Percentiles rank a stretch among this genome's conserved stretches.
phyloP scores from a whole-genome alignment of 37 sponge, comb jelly and placozoan genomes.

The Ianthella basta region DNA sequence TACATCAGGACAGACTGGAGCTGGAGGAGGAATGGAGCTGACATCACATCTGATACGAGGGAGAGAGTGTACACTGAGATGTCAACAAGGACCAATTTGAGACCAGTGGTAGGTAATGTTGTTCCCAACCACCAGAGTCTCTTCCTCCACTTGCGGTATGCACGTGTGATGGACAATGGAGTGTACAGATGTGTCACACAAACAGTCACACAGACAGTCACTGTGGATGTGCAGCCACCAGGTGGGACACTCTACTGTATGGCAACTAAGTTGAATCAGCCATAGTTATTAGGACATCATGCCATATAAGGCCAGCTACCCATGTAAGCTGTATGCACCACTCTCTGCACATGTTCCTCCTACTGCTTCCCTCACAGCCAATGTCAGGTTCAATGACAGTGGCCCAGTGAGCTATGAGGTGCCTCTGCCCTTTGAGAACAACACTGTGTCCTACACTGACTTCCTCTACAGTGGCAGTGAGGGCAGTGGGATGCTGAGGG shows the following conservation, averaged over 20 bases:
- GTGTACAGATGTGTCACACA: neutral
- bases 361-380: neutral
- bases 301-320: too few relatives aligned
- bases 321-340: too few relatives aligned
- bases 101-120: neutral
- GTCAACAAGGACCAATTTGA: neutral
- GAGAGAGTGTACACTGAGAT: neutral
- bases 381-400: neutral
- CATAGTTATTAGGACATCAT: too few relatives aligned
- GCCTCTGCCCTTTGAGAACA: neutral
- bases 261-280: too few relatives aligned
- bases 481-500: neutral
- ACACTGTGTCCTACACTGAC: neutral
- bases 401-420: conserved; percentile 1
- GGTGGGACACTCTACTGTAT: neutral
- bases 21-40: neutral
- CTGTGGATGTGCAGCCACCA: neutral
- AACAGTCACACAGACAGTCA: neutral
- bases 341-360: neutral
- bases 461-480: neutral
- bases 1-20: conserved; percentile 19
- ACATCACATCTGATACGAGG: neutral
- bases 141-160: neutral
- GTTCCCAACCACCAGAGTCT: neutral
- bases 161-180: conserved; percentile 11